phyloP scores from a whole-genome alignment of 2,113 vertebrate genomes.

The Laterallus jamaicensis region DNA sequence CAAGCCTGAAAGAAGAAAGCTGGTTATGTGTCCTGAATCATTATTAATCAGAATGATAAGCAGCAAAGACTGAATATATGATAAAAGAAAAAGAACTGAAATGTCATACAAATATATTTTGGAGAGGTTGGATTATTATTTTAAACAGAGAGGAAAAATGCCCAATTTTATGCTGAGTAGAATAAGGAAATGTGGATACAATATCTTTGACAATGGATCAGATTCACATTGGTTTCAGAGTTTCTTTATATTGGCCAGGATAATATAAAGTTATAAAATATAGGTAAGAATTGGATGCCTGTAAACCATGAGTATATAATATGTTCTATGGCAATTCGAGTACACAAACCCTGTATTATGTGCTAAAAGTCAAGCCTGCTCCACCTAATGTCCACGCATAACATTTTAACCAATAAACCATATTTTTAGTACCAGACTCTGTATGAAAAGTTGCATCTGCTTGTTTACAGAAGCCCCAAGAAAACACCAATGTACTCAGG shows the following conservation, averaged over 20 bases:
- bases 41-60: background rate
- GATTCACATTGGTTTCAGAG: background rate
- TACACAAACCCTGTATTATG: background rate
- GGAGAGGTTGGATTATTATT: background rate
- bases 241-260: background rate
- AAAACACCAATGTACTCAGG: background rate
- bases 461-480: background rate
- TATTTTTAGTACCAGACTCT: background rate
- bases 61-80: background rate
- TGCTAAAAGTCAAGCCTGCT: background rate
- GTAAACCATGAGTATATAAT: background rate
- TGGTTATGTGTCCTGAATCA: background rate
- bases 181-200: background rate
- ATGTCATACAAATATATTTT: background rate
- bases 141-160: background rate
- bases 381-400: background rate
- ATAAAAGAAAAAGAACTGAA: background rate
- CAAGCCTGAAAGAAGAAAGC: background rate
- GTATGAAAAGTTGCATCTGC: background rate
- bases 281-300: background rate
- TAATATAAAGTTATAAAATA: background rate
- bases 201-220: background rate
- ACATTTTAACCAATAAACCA: background rate
- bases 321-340: background rate
- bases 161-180: background rate